Base-by-base conservation (phyloP, 1,140 invertebrate species). In the Homalodisca vitripennis region DNA sequence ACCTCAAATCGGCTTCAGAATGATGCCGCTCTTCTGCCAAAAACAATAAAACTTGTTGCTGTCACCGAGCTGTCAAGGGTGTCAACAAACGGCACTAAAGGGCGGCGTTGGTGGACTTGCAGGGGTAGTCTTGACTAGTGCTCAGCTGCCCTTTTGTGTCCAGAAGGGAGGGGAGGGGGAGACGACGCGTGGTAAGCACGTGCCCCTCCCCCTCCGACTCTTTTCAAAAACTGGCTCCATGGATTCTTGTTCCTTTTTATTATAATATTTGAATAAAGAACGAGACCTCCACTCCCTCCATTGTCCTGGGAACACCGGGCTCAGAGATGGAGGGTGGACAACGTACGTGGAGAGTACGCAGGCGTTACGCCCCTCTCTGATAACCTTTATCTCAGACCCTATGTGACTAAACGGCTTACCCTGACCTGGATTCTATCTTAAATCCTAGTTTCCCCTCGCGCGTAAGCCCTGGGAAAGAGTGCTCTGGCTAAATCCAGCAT, bases 231-330 rank as follows among this genome's bases (percentile, higher is more conserved):
- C 67, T 69, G 63, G 63, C 63, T 66, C 63, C 62, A 64, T 64
- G 62, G 48, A 68, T 68, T 68, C 67, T 68, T 68, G 67, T 60
- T 68, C 67, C 67, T 69, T 69, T 69, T 57, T 62, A 69, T 69
- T 69, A 69, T 69, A 69, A 69, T 69, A 69, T 69, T 69, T 69
- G 67, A 62, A 69, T 69, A 69, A 69, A 69, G 67, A 69, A 69
- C 67, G 53, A 69, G 67, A 69, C 57, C 53, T 69, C 14, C 60
- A 46, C 65, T 53, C 48, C 48, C 64, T 34, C 67, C 32, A 66
- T 66, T 41, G 32, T 66, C 20, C 22, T 46, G 27, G n/a, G 63
- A 24, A 66, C 63, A 66, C 63, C 63, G 63, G 63, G 63, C 63
- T 47, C 26, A 46, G 29, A 12, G 3, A n/a, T 2, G 3, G 10